Evolutionary conservation across 2,113 vertebrate genomes (phyloP), one percentile per base, ranked within the genome.

Genomic region (Pseudorhombus dupliciocellatus): DNA sequence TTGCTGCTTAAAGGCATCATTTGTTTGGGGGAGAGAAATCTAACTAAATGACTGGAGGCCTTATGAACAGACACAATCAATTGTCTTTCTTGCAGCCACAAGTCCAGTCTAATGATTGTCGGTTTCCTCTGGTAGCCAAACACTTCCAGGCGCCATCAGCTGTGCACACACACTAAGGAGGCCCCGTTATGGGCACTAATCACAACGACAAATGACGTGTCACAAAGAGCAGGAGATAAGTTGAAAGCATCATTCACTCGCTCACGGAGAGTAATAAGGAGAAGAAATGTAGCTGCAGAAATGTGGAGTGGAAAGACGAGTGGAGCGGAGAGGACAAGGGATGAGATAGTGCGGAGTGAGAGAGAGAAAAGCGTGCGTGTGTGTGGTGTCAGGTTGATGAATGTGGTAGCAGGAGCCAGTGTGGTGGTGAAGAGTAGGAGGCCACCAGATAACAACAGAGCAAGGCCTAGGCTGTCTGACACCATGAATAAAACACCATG

Each of bases 401-500:
- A 92, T 92, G 89, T 84, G 80, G 85, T 80, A 79, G 84, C 81
- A 87, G 75, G 71, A 80, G 81, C 68, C 83, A 88, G 34, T 77
- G 82, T 80, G 79, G 71, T 83, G 88, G 84, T 82, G 86, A 75
- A 66, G 83, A 88, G 78, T 69, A 80, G 74, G 77, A 87, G 87
- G 87, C 87, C 86, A 87, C 81, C 73, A 83, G 91, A 92, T 88
- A 89, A 90, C 75, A 75, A 63, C 48, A 73, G 77, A 88, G 84
- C 84, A 81, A 84, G 81, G 84, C 81, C 84, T 40, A 34, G 82
- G 69, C 77, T 79, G 78, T 83, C 81, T 79, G 60, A 44, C 57
- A 18, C 37, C 71, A 53, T 75, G 80, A 83, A 84, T 84, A 81
- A 82, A 84, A 70, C 63, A 81, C 80, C 62, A 66, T 37, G 53